phyloP scores from a whole-genome alignment of 2,797 vertebrate species.

The Eulemur mongoz region DNA sequence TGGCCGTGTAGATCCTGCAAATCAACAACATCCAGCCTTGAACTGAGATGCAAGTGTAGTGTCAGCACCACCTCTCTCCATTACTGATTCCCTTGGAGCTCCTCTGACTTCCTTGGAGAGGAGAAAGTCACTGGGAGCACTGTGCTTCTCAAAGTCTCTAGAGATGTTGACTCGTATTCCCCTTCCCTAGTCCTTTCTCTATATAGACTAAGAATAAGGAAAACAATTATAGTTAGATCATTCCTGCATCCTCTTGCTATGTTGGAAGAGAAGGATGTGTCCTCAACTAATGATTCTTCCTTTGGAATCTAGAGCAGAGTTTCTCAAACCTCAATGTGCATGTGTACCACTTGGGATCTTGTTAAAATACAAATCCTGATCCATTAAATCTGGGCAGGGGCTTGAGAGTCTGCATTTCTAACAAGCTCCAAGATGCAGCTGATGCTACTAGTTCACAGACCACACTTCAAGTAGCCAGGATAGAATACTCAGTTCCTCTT shows the following conservation, averaged over 20 bases:
- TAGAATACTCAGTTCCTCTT: neutral
- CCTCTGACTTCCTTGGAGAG: neutral
- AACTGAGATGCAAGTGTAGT: neutral
- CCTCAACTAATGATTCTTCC: neutral
- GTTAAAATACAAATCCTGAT: neutral
- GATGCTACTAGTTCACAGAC: neutral
- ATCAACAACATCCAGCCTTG: neutral
- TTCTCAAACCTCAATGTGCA: neutral
- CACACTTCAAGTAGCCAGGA: neutral
- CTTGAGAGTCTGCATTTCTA: neutral
- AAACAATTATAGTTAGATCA: neutral
- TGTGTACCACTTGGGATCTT: neutral
- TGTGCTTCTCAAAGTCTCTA: neutral
- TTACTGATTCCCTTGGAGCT: neutral
- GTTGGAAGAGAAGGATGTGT: neutral
- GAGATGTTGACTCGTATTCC: neutral
- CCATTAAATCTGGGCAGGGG: neutral
- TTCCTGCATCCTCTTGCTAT: neutral
- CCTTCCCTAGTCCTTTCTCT: neutral
- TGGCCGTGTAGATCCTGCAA: neutral
- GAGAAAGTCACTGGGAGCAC: neutral
- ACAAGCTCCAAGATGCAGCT: neutral
- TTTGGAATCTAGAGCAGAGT: neutral
- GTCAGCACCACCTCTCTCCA: neutral
- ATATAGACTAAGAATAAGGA: fast-evolving